Percentiles rank a stretch among this genome's conserved stretches.
Conservation (phyloP, 2,113 vertebrate genomes). For the Sinocyclocheilus rhinocerous region DNA sequence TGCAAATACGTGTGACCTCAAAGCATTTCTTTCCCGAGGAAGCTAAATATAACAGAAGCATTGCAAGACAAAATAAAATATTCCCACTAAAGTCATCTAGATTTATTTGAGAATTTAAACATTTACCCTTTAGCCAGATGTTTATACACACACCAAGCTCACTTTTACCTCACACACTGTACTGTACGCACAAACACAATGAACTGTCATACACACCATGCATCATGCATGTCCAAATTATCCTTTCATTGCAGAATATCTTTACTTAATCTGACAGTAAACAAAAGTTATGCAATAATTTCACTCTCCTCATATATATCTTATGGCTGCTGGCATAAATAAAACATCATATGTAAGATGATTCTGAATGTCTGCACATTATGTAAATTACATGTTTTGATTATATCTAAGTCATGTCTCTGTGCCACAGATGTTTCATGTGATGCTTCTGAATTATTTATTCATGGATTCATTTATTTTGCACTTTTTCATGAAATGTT, state of each 20-base stretch:
- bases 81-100: slow-evolving; percentile 3
- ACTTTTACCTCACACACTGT: not conserved
- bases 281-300: slow-evolving; percentile 34
- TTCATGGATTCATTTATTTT: not conserved
- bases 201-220: not conserved
- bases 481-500: not conserved
- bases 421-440: not conserved
- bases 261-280: slow-evolving; percentile 22
- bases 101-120: not conserved
- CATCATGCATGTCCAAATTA: not conserved
- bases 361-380: not conserved
- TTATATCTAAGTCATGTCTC: not conserved
- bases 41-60: not conserved
- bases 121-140: not conserved
- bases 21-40: not conserved
- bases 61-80: slow-evolving; percentile 4
- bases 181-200: not conserved
- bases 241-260: not conserved
- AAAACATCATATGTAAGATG: slow-evolving; percentile 11
- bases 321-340: not conserved
- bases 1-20: slow-evolving; percentile 6
- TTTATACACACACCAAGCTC: not conserved
- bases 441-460: not conserved
- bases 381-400: not conserved
- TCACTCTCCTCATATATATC: not conserved